Conservation (phyloP, 2,797 vertebrate species). For the Sebastes taczanowskii region DNA sequence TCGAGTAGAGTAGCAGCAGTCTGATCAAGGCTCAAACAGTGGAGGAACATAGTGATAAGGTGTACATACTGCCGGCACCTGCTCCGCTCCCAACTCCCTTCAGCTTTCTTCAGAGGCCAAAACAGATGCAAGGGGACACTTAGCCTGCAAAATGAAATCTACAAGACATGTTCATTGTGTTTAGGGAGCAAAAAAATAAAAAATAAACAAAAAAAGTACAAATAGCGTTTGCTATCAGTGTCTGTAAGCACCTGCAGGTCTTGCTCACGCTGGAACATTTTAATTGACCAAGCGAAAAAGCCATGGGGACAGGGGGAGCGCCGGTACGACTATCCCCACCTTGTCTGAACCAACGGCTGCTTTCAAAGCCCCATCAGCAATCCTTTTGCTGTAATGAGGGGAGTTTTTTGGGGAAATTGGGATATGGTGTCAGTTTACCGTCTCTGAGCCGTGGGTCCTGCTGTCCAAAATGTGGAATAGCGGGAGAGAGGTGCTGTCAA, state of each 20-base stretch:
- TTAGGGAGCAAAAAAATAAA: slow-evolving; percentile 25
- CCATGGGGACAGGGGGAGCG: slow-evolving; percentile 28
- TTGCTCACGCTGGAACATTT: slow-evolving; percentile 69
- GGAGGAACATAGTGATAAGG: slow-evolving; percentile 38
- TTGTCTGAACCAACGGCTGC: slow-evolving; percentile 59
- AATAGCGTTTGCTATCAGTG: slow-evolving; percentile 45
- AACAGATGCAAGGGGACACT: slow-evolving; percentile 68
- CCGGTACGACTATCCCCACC: slow-evolving; percentile 29
- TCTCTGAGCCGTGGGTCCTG: slow-evolving; percentile 62
- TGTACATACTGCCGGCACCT: slow-evolving; percentile 56
- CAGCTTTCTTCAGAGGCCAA: slow-evolving; percentile 52
- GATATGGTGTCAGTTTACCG: slow-evolving; percentile 67
- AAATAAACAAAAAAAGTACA: slow-evolving; percentile 31
- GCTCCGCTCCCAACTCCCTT: slow-evolving; percentile 50
- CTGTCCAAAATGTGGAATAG: slow-evolving; percentile 72
- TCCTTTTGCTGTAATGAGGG: slow-evolving; percentile 73
- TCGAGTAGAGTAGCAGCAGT: slow-evolving; percentile 40
- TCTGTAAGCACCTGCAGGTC: slow-evolving; percentile 70
- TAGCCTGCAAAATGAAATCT: slow-evolving; percentile 65
- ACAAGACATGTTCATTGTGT: slow-evolving; percentile 48
- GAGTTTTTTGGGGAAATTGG: slow-evolving; percentile 61
- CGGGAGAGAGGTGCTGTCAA: slow-evolving; percentile 74
- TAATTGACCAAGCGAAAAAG: slow-evolving; percentile 69
- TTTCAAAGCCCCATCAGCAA: slow-evolving; percentile 75
- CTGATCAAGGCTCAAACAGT: slow-evolving; percentile 44